phyloP scores from a whole-genome alignment of 2,888 invertebrate genomes.

The Drosophila recens region DNA sequence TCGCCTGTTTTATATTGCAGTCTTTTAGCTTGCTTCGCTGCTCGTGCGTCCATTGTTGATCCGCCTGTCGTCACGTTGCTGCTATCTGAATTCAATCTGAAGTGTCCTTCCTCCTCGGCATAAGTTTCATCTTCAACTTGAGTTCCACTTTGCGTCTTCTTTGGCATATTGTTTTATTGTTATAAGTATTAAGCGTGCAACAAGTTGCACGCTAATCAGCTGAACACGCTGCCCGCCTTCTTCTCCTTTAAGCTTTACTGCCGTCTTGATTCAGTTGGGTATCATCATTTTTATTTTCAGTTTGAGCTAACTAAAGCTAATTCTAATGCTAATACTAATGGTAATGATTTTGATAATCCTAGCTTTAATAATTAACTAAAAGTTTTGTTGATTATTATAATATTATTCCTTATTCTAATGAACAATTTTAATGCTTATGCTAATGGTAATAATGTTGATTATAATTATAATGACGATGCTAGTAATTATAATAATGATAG shows the following conservation, averaged over 20 bases:
- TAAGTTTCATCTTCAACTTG: slow-evolving; percentile 10
- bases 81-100: slow-evolving; percentile 18
- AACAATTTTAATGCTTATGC: background rate
- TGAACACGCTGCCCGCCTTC: slow-evolving; percentile 4
- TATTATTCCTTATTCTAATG: background rate
- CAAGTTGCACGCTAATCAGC: slow-evolving; percentile 57
- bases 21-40: slow-evolving; percentile 23
- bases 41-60: slow-evolving; percentile 28
- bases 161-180: slow-evolving; percentile 34
- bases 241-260: background rate
- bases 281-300: background rate
- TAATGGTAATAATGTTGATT: background rate
- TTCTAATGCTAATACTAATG: background rate
- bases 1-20: slow-evolving; percentile 22
- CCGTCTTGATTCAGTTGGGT: background rate
- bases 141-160: slow-evolving; percentile 19
- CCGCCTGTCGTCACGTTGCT: background rate
- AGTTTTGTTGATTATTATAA: slow-evolving; percentile 1
- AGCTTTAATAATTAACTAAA: background rate
- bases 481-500: background rate
- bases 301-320: background rate
- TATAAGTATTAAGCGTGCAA: slow-evolving; percentile 50
- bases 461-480: background rate
- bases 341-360: background rate
- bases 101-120: slow-evolving; percentile 7